Base-by-base conservation (phyloP, 2,113 vertebrate species). In the Solea senegalensis region DNA sequence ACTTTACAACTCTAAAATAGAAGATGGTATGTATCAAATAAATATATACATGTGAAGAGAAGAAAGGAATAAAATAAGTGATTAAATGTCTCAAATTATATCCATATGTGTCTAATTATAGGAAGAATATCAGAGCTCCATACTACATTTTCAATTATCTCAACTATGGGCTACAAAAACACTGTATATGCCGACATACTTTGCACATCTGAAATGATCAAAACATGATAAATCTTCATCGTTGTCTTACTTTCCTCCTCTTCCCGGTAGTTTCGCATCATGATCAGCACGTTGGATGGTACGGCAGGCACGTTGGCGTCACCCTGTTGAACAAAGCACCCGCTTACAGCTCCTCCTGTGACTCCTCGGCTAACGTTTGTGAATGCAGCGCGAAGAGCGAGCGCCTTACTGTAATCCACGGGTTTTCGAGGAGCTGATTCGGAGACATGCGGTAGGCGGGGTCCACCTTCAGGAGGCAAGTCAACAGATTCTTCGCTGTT, bases 371-470 rank as follows among this genome's bases (percentile, higher is more conserved):
- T 43, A 8, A 65, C 69, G 44, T 81, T 80, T 45, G 74, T 69
- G 48, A 79, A 65, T 54, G 46, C 26, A 52, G 45, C 16, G 16
- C 16, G 21, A 59, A 78, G 59, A 72, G 65, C 78, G 5, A 49
- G 61, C 39, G 74, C 16, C 92, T 88, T 88, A 94, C 93, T 46
- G 89, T 94, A 87, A 95, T 85, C 95, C 94, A 94, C 8, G 94
- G 90, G 67, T 86, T 92, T 80, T 95, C 93, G 34, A 94, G 86
- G 1, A 94, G 89, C 82, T 97, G 89, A 80, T 92, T 92, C 54
- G 89, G 93, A 14, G 94, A 91, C 63, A 95, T 94, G 88, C 94
- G 90, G 72, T 95, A 93, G 57, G 92, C 91, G 27, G 94, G 94
- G 74, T 95, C 91, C 8, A 91, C 90, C 84, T 95, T 92, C 83